Percentiles rank a stretch among this genome's conserved stretches.
Conservation (phyloP, 1,140 invertebrate genomes). For the Asobara japonica region DNA sequence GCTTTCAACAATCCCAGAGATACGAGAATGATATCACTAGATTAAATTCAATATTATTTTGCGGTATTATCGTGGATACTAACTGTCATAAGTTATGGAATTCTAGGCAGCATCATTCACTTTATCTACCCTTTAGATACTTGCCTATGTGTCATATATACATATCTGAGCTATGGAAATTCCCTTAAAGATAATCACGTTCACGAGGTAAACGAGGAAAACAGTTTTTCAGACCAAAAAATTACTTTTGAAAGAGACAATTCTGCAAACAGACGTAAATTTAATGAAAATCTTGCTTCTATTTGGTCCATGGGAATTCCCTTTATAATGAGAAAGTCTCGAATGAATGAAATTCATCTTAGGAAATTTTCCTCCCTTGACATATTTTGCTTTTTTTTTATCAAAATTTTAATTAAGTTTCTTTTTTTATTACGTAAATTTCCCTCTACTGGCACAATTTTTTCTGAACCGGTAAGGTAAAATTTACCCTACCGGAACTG, state of each 20-base stretch:
- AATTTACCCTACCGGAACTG: too few relatives aligned
- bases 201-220: constrained; percentile 21
- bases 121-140: constrained; percentile 18
- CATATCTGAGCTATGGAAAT: neutral
- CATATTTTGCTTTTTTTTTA: too few relatives aligned
- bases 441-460: too few relatives aligned
- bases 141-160: neutral
- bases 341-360: too few relatives aligned
- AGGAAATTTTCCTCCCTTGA: too few relatives aligned
- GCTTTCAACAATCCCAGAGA: constrained; percentile 13
- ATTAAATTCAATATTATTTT: neutral
- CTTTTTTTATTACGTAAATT: too few relatives aligned
- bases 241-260: neutral
- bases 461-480: too few relatives aligned
- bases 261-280: too few relatives aligned
- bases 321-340: too few relatives aligned
- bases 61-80: neutral
- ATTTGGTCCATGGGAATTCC: too few relatives aligned
- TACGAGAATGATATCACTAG: constrained; percentile 5
- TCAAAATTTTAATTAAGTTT: too few relatives aligned
- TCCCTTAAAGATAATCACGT: neutral
- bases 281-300: too few relatives aligned
- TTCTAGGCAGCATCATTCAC: constrained; percentile 23
- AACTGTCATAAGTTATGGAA: constrained; percentile 19
- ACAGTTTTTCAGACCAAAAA: neutral